These are phyloP conservation scores for Condylura cristata DNA, from an alignment of 2,113 vertebrate species.

Conservation along the genomic window DNA sequence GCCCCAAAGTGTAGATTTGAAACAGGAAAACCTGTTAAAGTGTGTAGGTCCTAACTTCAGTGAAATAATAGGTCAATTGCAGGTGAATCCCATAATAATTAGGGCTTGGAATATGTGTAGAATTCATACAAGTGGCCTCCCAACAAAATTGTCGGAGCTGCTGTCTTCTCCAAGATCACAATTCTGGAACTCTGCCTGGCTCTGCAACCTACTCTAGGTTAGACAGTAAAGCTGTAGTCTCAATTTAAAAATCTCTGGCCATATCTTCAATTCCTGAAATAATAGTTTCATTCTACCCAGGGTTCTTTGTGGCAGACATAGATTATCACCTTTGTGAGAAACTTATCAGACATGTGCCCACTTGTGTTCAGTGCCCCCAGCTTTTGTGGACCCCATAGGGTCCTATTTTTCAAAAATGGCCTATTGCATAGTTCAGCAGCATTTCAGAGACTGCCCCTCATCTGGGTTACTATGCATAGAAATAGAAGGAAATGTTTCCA, in stretches of 20 bases:
- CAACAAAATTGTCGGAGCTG: neutral
- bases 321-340: neutral
- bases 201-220: neutral
- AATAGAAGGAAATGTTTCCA: conserved; percentile 5
- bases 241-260: neutral
- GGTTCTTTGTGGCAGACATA: neutral
- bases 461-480: neutral
- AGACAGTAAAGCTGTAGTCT: neutral
- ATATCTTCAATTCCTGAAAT: neutral
- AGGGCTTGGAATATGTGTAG: neutral
- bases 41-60: neutral
- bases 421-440: neutral
- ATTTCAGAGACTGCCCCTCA: neutral
- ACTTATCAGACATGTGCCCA: neutral
- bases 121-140: neutral
- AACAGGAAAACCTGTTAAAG: neutral
- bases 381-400: neutral
- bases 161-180: neutral
- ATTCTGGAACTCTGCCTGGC: neutral
- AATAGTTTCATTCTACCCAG: neutral
- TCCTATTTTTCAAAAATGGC: neutral
- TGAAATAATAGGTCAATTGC: neutral
- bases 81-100: neutral
- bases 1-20: neutral
- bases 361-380: neutral